phyloP scores from a whole-genome alignment of 2,797 vertebrate species.

The Channa striata region DNA sequence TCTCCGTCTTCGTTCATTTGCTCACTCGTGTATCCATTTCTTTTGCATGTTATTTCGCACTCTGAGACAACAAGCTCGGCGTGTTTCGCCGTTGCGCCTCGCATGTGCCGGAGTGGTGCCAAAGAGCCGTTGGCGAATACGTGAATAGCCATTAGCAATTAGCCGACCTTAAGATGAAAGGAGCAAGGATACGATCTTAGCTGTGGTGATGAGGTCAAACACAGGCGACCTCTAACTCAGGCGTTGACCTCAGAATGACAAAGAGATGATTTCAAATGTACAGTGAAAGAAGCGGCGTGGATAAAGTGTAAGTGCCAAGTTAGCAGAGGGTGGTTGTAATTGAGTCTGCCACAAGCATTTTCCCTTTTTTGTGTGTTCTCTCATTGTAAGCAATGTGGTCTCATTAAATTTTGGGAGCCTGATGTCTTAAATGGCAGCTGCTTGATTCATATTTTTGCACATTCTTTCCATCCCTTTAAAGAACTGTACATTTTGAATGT shows the following conservation, averaged over 20 bases:
- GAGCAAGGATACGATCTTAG: constrained; percentile 46
- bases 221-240: constrained; percentile 34
- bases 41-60: constrained; percentile 30
- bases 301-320: constrained; percentile 35
- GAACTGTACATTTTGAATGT: constrained; percentile 12
- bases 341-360: constrained; percentile 53
- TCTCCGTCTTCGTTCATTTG: constrained; percentile 22
- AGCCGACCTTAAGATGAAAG: constrained; percentile 66
- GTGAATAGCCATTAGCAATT: constrained; percentile 72
- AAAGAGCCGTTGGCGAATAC: constrained; percentile 50
- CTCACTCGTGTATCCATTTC: constrained; percentile 45
- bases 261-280: constrained; percentile 46
- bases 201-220: constrained; percentile 52
- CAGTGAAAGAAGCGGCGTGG: constrained; percentile 45
- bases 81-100: constrained; percentile 60
- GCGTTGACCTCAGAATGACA: constrained; percentile 55
- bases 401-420: constrained; percentile 26
- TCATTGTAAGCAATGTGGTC: constrained; percentile 18
- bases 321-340: constrained; percentile 38
- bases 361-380: constrained; percentile 47
- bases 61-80: constrained; percentile 47
- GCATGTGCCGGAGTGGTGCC: constrained; percentile 55
- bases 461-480: constrained; percentile 20
- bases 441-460: constrained; percentile 43
- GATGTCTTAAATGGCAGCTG: constrained; percentile 38